Base-by-base conservation (phyloP, 2,888 invertebrate genomes). In the Chirona hameri region DNA sequence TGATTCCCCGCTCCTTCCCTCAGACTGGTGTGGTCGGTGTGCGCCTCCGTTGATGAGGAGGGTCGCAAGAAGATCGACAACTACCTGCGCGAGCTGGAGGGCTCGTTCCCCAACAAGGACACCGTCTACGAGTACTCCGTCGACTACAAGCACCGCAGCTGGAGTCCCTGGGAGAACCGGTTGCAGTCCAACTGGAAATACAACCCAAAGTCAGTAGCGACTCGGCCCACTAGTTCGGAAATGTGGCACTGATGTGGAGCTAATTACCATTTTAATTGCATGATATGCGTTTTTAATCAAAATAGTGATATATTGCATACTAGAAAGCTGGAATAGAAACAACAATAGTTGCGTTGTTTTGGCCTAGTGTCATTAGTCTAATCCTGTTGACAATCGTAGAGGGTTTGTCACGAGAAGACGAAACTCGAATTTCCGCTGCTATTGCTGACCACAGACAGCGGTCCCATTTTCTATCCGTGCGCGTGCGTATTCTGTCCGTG, bases 71-170 rank as follows among this genome's bases (percentile, higher is more conserved):
- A 89, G 48, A 92, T 92, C 88, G 86, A 87, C 0, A 87, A 88
- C 24, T 87, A 88, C 12, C 85, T 89, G 80, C 87, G 89, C 48
- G 94, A 95, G 88, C 91, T 93, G 86, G 94, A 95, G 87, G 92
- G 93, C 15, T 89, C 92, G 10, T 96, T 95, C 89, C 96, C 96
- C 0, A 90, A 95, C 79, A 94, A 94, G 86, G 96, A 95, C 87
- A 95, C 95, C 0, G 91, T 96, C 15, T 96, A 94, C 88, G 96
- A 97, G 88, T 97, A 97, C 88, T 91, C 91, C 86, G 86, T 88
- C 0, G 95, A 96, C 86, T 91, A 92, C 65, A 89, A 91, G 84
- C 90, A 92, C 84, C 90, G 91, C 52, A 89, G 90, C 83, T 94
- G 95, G 89, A 89, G 91, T 81, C 91, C 92, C 29, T 96, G 96